Base-by-base conservation (phyloP, 2,113 vertebrate genomes). In the Enhydra lutris region DNA sequence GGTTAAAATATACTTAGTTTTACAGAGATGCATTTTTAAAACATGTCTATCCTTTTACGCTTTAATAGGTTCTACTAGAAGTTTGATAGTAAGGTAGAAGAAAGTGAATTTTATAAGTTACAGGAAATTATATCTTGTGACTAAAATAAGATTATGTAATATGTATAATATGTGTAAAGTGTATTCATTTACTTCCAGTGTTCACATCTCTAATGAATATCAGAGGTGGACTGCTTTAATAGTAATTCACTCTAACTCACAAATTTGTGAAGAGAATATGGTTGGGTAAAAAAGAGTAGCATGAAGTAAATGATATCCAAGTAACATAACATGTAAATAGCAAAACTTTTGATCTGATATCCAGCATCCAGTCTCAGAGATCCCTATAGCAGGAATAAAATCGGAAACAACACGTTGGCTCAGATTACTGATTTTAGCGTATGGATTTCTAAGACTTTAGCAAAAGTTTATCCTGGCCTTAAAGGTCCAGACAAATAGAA, bases 221-320 rank as follows among this genome's bases (percentile, higher is more conserved):
- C 31, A 79, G 36, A 94, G 5, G 9, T 59, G 86, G n/a, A 74
- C 36, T 83, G 36, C 34, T 42, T 61, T 93, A 24, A 73, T 17
- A 69, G 71, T 80, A 90, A 90, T 31, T 39, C 20, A 86, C 39
- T 73, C 17, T 69, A 91, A 89, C 57, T 57, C 20, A 57, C 7
- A 57, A n/a, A 55, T 91, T 89, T 93, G 36, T 80, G 36, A 96
- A 89, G 55, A 95, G 6, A 95, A 57, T 14, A 92, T 57, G 86
- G 39, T 63, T 76, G 59, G 83, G 21, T 89, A 76, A 65, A 86
- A 50, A 36, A 84, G 20, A 55, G 24, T 82, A 94, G 2, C 21
- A 18, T 47, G 10, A 91, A 14, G 3, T 59, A 88, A 67, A 95
- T 93, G 21, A 61, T 89, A 81, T 78, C 4, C 17, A 85, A 95